Percentiles rank a stretch among this genome's conserved stretches.
These are phyloP conservation scores for Quadroppia sp. DNA, from an alignment of 2,888 invertebrate genomes.

Conservation along the genomic window DNA sequence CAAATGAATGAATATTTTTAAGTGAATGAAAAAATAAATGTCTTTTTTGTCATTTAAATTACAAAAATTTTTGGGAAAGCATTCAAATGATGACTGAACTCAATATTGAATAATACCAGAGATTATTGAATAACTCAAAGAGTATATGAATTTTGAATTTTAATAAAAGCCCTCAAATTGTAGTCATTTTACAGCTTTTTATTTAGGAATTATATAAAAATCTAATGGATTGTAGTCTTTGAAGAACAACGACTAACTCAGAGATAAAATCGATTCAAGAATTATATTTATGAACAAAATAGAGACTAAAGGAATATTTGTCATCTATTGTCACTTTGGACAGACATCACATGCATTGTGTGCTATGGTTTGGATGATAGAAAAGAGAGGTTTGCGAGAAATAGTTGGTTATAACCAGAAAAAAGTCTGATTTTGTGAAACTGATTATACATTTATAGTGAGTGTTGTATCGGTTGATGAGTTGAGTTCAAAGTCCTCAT, in stretches of 20 bases:
- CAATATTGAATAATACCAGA: too few relatives aligned
- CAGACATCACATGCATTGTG: neutral
- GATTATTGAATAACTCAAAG: too few relatives aligned
- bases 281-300: neutral
- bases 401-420: neutral
- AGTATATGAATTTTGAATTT: conserved; percentile 5
- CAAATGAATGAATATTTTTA: conserved; percentile 11
- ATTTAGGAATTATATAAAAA: conserved; percentile 27
- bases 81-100: too few relatives aligned
- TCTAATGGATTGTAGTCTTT: neutral
- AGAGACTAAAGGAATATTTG: conserved; percentile 17
- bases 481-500: conserved; percentile 26
- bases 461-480: conserved; percentile 16
- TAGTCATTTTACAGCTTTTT: conserved; percentile 10
- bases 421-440: conserved; percentile 34
- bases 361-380: neutral
- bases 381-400: neutral
- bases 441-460: conserved; percentile 16
- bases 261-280: conserved; percentile 33
- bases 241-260: conserved; percentile 10
- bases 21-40: neutral
- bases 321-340: too few relatives aligned
- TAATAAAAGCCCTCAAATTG: conserved; percentile 8
- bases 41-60: conserved; percentile 8
- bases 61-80: too few relatives aligned